A percentile compares a stretch with the other conserved stretches of the same genome.
phyloP scores from a whole-genome alignment of 2,888 invertebrate species.

The Folsomia candida region DNA sequence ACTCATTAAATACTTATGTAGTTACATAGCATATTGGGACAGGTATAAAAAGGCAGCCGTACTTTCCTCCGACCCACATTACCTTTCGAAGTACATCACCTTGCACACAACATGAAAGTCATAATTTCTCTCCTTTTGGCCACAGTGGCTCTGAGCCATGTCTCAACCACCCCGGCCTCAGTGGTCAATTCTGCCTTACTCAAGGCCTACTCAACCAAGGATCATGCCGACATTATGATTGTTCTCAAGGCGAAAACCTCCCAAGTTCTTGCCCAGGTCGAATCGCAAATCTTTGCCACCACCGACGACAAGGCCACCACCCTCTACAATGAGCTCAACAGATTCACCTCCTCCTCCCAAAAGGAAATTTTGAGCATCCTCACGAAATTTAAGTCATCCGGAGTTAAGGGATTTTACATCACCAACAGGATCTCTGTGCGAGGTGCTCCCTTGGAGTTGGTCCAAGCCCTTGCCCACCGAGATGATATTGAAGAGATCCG shows the following conservation, averaged over 20 bases:
- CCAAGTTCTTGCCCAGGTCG: conserved; percentile 16
- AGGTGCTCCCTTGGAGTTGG: conserved; percentile 3
- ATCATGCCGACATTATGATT: conserved; percentile 30
- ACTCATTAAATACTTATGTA: no score
- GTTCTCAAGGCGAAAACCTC: conserved; percentile 14
- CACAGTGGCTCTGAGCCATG: conserved; percentile 28
- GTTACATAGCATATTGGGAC: no score
- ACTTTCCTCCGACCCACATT: no score
- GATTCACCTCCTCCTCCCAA: conserved; percentile 26
- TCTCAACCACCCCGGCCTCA: conserved; percentile 17
- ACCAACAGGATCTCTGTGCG: conserved; percentile 32
- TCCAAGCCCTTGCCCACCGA: conserved; percentile 12
- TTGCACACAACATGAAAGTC: conserved; percentile 36
- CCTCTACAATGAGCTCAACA: conserved; percentile 13
- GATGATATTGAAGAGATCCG: conserved; percentile 32
- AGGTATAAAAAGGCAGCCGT: no score
- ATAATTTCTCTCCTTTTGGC: conserved; percentile 15
- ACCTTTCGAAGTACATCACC: no score
- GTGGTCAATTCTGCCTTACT: conserved; percentile 10
- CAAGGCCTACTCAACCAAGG: conserved; percentile 7
- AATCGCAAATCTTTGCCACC: conserved; percentile 17
- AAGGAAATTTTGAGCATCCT: conserved; percentile 21
- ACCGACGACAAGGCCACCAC: conserved; percentile 22
- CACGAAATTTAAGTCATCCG: not conserved
- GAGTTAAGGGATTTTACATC: conserved; percentile 30